phyloP scores from a whole-genome alignment of 53 echinoderm and acorn worm species.

The Zoroaster sp. region DNA sequence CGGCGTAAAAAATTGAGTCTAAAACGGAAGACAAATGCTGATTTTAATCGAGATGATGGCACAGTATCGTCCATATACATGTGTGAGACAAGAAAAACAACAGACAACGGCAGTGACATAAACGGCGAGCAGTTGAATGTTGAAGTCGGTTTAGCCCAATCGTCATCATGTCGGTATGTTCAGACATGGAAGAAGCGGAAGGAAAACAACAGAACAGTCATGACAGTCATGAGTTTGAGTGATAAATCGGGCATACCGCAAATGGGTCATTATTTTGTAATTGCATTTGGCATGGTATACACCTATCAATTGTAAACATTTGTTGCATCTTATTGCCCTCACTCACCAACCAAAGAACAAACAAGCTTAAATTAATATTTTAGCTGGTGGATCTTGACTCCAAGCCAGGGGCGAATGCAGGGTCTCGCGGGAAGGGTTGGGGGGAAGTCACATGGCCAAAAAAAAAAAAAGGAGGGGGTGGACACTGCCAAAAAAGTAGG shows the following conservation, averaged over 20 bases:
- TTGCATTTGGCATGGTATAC: too few species aligned
- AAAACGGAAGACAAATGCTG: constrained; percentile 3
- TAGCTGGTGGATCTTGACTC: too few species aligned
- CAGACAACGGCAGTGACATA: background rate
- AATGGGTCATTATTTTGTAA: too few species aligned
- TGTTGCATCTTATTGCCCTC: too few species aligned
- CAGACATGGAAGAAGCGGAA: background rate
- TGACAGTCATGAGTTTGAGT: too few species aligned
- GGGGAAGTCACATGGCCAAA: background rate
- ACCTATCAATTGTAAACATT: too few species aligned
- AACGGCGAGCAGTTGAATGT: background rate
- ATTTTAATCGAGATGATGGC: background rate
- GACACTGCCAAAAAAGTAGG: background rate
- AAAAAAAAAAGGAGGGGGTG: background rate
- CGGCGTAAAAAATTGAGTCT: constrained; percentile 1
- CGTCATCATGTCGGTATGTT: background rate
- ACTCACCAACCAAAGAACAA: too few species aligned
- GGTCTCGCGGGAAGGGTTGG: too few species aligned
- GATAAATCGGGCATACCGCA: too few species aligned
- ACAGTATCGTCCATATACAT: background rate
- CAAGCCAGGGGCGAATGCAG: too few species aligned
- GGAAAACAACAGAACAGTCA: too few species aligned
- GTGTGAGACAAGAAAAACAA: background rate
- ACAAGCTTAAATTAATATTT: background rate
- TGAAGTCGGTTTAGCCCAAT: background rate